Evolutionary conservation across 2,797 vertebrate genomes (phyloP).

Genomic region (Scleropages formosus): DNA sequence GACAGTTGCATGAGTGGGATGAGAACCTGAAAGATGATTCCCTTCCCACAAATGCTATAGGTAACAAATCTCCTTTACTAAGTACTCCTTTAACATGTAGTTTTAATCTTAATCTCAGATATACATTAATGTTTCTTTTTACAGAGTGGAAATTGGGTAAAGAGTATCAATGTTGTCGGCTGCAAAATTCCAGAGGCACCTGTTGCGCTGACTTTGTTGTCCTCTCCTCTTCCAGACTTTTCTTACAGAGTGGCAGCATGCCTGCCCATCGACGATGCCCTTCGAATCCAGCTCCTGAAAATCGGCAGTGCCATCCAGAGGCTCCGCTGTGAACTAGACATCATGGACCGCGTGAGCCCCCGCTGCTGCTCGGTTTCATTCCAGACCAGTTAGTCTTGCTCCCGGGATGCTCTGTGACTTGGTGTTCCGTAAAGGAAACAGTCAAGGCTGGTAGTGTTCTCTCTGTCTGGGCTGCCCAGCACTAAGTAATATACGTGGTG

Average conservation of each 20-base stretch:
- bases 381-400: not conserved
- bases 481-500: not conserved
- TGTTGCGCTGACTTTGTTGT: not conserved
- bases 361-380: not conserved
- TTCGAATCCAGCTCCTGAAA: constrained; percentile 89
- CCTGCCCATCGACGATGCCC: constrained; percentile 89
- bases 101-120: not conserved
- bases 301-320: constrained; percentile 95
- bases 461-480: too few species aligned
- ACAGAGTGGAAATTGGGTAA: too few species aligned
- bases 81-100: not conserved
- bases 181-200: not conserved
- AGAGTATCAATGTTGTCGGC: not conserved
- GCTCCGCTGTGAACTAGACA: constrained; percentile 93
- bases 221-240: constrained; percentile 77
- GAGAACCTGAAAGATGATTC: constrained; percentile 96
- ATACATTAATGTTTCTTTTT: not conserved
- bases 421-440: too few species aligned
- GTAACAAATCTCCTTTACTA: constrained; percentile 56
- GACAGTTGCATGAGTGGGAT: constrained; percentile 94
- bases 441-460: not conserved
- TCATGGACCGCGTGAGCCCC: constrained; percentile 90
- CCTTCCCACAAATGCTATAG: constrained; percentile 89
- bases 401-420: not conserved
- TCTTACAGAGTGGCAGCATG: constrained; percentile 97